These are phyloP conservation scores for Lycaon pictus DNA, from an alignment of 2,113 vertebrate genomes.

Conservation along the genomic window DNA sequence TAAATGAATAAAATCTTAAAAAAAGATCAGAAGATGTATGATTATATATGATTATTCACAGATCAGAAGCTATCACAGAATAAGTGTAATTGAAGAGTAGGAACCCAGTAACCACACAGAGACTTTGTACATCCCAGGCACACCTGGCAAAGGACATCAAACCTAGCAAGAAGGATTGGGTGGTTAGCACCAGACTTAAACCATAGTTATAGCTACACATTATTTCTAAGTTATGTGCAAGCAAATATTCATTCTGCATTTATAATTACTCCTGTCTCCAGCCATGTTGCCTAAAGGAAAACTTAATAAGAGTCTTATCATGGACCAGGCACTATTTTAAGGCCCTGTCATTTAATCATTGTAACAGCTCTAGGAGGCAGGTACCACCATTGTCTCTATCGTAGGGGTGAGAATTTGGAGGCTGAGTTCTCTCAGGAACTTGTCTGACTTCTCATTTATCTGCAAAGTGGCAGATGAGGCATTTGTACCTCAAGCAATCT, in stretches of 20 bases:
- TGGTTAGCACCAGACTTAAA: not conserved
- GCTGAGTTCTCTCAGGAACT: not conserved
- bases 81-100: not conserved
- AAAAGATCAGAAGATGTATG: not conserved
- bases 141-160: not conserved
- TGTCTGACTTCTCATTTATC: not conserved
- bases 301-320: not conserved
- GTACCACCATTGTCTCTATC: not conserved
- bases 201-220: not conserved
- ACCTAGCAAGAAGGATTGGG: not conserved
- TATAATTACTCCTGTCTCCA: not conserved
- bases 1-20: no score
- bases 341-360: not conserved
- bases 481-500: not conserved
- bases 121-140: not conserved
- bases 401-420: not conserved
- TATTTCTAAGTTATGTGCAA: not conserved
- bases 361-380: not conserved
- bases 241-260: not conserved
- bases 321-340: not conserved
- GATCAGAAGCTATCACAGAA: not conserved
- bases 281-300: not conserved
- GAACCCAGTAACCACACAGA: not conserved
- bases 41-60: not conserved
- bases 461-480: not conserved